Conservation (phyloP, 2,888 invertebrate genomes). For the Lasioglossum marginatum region DNA sequence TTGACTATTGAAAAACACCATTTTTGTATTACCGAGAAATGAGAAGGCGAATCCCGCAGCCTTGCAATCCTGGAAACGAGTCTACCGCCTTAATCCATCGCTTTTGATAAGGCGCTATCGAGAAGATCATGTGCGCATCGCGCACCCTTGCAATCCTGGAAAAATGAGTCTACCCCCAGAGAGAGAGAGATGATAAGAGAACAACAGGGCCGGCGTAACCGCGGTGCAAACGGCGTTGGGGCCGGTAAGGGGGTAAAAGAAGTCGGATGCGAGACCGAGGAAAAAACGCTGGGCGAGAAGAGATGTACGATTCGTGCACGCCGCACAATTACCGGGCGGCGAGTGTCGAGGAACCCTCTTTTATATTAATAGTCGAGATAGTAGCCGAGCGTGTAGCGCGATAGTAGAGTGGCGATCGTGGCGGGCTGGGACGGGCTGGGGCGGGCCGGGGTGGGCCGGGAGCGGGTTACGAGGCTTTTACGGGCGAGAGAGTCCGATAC, state of each 20-base stretch:
- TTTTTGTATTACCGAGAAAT: too few relatives aligned
- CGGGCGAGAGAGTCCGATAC: slow-evolving; percentile 17
- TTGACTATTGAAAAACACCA: too few relatives aligned
- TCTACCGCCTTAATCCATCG: too few relatives aligned
- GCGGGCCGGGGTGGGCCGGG: not conserved
- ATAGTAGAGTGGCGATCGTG: slow-evolving; percentile 64
- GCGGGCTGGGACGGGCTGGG: slow-evolving; percentile 3
- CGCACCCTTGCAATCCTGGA: too few relatives aligned
- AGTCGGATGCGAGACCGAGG: not conserved
- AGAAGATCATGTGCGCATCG: too few relatives aligned
- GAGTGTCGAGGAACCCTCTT: slow-evolving; percentile 84
- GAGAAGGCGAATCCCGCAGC: too few relatives aligned
- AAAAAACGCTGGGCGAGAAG: slow-evolving; percentile 32
- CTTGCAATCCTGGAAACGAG: too few relatives aligned
- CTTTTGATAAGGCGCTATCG: too few relatives aligned
- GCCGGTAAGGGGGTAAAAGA: not conserved
- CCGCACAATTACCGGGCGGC: slow-evolving; percentile 80
- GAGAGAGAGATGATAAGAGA: too few relatives aligned
- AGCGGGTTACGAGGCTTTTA: slow-evolving; percentile 17
- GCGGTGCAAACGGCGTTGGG: not conserved
- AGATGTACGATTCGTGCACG: slow-evolving; percentile 73
- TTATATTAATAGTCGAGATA: slow-evolving; percentile 83
- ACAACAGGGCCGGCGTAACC: too few relatives aligned
- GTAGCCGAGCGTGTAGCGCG: slow-evolving; percentile 78
- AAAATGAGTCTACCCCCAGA: too few relatives aligned